Evolutionary conservation across 2,888 invertebrate genomes (phyloP), one percentile per base, ranked within the genome.

Genomic region (Lordiphosa fenestrarum): DNA sequence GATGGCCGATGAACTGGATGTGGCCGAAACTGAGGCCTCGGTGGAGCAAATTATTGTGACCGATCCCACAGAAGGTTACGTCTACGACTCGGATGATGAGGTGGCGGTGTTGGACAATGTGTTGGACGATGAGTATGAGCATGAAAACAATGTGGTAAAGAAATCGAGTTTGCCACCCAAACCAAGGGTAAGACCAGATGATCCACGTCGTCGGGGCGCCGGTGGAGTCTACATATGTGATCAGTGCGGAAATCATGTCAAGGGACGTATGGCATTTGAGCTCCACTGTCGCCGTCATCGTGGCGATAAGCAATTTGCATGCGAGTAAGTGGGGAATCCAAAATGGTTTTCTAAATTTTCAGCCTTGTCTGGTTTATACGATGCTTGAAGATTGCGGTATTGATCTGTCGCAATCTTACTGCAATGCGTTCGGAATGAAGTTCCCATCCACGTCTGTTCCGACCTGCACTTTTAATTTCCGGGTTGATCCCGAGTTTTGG

Each of bases 281-380:
- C 40, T 84, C 2, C 80, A 80, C 23, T 84, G 85, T 4, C 85
- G 85, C 12, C 75, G 80, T 0, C 80, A 80, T 58, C 80, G 83
- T 2, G 80, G 80, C 4, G 85, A 80, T n/a, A 83, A 84, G 47
- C 76, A 83, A 40, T 84, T 63, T 33, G 76, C 73, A 5, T 80
- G 80, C 80, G 85, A 80, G 80, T 80, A 59, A 71, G 80, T 25
- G 3, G 7, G 7, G 7, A 25, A 23, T 7, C 25, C 7, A 7
- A 25, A 25, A 7, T 25, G 2, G 3, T 25, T 25, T 25, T 7
- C 2, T 25, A 7, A 25, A 25, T 25, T 2, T 25, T 25, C 6
- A 7, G 25, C 7, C 25, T 25, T 25, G 6, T 7, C 7, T 7
- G 6, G 25, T 25, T 25, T 7, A 25, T 25, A 7, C 25, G 25